phyloP scores from a whole-genome alignment of 1,140 invertebrate species.

The Drosophila hydei region DNA sequence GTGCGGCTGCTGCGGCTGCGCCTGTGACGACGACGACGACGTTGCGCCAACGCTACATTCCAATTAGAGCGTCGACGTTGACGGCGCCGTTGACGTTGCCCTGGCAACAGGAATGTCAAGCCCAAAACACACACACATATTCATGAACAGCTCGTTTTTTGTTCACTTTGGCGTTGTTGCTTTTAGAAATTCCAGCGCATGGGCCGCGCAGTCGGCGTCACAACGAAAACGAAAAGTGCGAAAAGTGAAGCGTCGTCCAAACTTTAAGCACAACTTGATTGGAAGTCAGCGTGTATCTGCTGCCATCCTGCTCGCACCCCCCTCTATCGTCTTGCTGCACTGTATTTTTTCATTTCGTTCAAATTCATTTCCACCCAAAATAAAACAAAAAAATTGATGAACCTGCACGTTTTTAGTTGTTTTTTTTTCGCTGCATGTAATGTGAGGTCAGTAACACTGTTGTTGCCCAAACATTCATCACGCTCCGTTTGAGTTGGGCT shows the following conservation, averaged over 20 bases:
- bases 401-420: constrained; percentile 67
- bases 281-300: constrained; percentile 9
- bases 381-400: constrained; percentile 50
- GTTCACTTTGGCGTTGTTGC: constrained; percentile 25
- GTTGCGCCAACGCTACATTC: constrained; percentile 61
- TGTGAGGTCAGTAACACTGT: constrained; percentile 80
- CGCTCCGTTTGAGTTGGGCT: constrained; percentile 59
- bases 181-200: constrained; percentile 67
- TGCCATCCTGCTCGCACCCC: constrained; percentile 8
- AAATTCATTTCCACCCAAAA: constrained; percentile 27
- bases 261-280: constrained; percentile 44
- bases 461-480: constrained; percentile 77
- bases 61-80: constrained; percentile 39
- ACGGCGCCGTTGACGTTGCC: constrained; percentile 15
- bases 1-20: constrained; percentile 49
- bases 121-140: constrained; percentile 17
- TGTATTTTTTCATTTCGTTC: constrained; percentile 12
- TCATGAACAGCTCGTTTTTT: not conserved
- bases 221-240: constrained; percentile 79
- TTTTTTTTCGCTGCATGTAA: constrained; percentile 59
- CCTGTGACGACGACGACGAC: constrained; percentile 29
- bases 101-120: constrained; percentile 43
- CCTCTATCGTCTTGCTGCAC: not conserved
- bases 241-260: constrained; percentile 70
- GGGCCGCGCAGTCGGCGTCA: constrained; percentile 30